These are phyloP conservation scores for Trichopoda pennipes DNA, from an alignment of 2,888 invertebrate genomes.

Conservation along the genomic window DNA sequence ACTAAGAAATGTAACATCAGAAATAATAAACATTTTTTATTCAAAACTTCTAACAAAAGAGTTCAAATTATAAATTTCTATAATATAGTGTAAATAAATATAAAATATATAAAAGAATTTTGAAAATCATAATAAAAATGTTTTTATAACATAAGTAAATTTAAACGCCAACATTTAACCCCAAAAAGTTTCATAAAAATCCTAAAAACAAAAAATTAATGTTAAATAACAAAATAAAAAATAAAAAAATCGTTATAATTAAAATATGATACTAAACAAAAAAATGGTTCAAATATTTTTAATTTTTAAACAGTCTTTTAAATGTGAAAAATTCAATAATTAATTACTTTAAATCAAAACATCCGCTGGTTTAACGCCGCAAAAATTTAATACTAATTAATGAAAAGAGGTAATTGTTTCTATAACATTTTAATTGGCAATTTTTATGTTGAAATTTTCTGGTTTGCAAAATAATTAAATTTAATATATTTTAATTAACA, in stretches of 20 bases:
- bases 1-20: not conserved
- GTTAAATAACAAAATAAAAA: not conserved
- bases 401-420: slow-evolving; percentile 25
- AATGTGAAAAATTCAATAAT: not conserved
- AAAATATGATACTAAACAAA: not conserved
- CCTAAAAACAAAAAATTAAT: not conserved
- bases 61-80: not conserved
- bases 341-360: not conserved
- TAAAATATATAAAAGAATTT: not conserved
- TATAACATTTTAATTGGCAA: not conserved
- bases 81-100: not conserved
- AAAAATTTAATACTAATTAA: not conserved
- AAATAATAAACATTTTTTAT: not conserved
- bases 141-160: not conserved
- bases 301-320: not conserved
- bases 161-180: slow-evolving; percentile 1
- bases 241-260: not conserved
- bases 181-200: not conserved
- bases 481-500: too few species aligned
- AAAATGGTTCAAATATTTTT: not conserved
- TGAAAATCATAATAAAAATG: not conserved
- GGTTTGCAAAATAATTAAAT: not conserved
- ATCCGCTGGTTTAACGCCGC: slow-evolving; percentile 1
- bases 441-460: too few species aligned
- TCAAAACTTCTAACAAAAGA: not conserved